Base-by-base conservation (phyloP, 2,113 vertebrate species). In the Mionectes macconnelli region DNA sequence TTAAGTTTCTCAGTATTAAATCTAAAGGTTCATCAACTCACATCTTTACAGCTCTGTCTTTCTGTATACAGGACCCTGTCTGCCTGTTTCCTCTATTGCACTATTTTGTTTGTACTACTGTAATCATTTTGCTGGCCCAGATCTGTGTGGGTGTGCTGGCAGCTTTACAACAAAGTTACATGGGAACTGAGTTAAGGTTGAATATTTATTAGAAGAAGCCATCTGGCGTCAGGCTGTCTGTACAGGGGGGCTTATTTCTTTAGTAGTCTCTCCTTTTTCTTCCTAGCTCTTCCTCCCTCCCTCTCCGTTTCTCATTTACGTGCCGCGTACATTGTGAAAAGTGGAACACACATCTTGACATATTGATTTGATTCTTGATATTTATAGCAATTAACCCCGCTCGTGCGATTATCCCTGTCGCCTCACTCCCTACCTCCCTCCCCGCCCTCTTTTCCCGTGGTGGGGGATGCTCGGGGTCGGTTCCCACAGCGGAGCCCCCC, bases 201-300 rank as follows among this genome's bases (percentile, higher is more conserved):
- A 99, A 99, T 99, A 99, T 99, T 99, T 99, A 99, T 99, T 99
- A 99, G 99, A 99, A 99, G 98, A 99, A 99, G 99, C 99, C 99
- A 99, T 99, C 99, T 99, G 99, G 99, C 99, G 99, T 99, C 99
- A 99, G 99, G 98, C 98, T 99, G 99, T 99, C 99, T 99, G 99
- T 98, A 98, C 98, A 98, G 98, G 98, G 98, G 97, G 98, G 98
- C 97, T 98, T 98, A 98, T 98, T 98, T 98, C 98, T 98, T 98
- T 98, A 98, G 97, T 97, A 99, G 98, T 98, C 98, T 98, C 98
- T 98, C 98, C 93, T 98, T 98, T 98, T 98, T 98, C 96, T 98
- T 97, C 93, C 95, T 92, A 98, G 98, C 97, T 97, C 98, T 98
- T 98, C 97, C 97, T 98, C 97, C 94, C 94, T 96, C 97, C 94